Base-by-base conservation (phyloP, 2,113 vertebrate species). In the Bolborhynchus lineola region DNA sequence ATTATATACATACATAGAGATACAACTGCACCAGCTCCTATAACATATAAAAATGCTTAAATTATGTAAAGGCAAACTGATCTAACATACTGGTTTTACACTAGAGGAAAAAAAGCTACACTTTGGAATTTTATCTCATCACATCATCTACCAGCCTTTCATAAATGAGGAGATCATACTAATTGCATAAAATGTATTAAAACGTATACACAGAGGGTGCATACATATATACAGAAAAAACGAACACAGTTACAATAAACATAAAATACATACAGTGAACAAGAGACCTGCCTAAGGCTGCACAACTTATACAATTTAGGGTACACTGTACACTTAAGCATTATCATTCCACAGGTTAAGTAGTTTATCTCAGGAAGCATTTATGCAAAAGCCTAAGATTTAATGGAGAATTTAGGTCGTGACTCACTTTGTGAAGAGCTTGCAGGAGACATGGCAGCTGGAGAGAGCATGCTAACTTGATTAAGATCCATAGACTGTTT, bases 351-450 rank as follows among this genome's bases (percentile, higher is more conserved):
- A 97, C 83, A 97, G 90, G 95, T 93, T 92, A 97, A 96, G 85
- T 44, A 95, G 90, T 95, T 96, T 97, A 93, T 91, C 94, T 95
- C 93, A 82, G 97, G 93, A 97, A 96, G 95, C 83, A 96, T 88
- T 95, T 97, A 97, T 92, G 95, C 96, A 97, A 97, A 98, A 97
- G 94, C 91, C 94, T 98, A 97, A 97, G 96, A 98, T 95, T 97
- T 96, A 97, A 96, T 92, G 90, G 96, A 97, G 95, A 97, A 97
- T 97, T 97, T 98, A 98, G 96, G 96, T 97, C 94, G 96, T 97
- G 95, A 99, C 99, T 99, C 98, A 99, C 99, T 99, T 98, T 99
- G 99, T 95, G 99, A 98, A 87, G 99, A 98, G 92, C 98, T 98
- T 95, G 99, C 99, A 76, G 99, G 99, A 60, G 99, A 99, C 93